Evolutionary conservation across 2,888 invertebrate genomes (phyloP).

Genomic region (Clitarchus hookeri): DNA sequence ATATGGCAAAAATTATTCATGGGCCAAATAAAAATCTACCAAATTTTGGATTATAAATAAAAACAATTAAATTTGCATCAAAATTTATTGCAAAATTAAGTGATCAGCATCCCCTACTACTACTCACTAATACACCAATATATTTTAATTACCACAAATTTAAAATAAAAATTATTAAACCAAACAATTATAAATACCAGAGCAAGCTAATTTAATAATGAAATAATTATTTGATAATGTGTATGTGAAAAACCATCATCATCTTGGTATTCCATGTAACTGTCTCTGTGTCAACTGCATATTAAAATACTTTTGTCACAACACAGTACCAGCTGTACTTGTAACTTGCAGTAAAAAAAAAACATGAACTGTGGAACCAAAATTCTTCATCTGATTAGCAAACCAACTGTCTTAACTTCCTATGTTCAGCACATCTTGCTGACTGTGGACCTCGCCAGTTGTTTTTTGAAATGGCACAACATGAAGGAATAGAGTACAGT

Average conservation of each 20-base stretch:
- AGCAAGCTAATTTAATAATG: background rate
- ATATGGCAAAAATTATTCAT: background rate
- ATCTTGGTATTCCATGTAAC: background rate
- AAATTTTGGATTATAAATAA: background rate
- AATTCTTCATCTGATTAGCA: no score
- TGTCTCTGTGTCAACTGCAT: background rate
- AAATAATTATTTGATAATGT: background rate
- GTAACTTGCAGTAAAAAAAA: background rate
- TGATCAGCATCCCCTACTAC: conserved; percentile 4
- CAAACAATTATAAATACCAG: background rate
- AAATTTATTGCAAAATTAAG: background rate
- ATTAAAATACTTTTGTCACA: background rate
- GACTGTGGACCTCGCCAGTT: no score
- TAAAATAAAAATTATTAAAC: background rate
- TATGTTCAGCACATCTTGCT: no score
- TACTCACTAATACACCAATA: background rate
- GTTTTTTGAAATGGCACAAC: no score
- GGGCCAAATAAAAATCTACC: background rate
- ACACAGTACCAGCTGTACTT: background rate
- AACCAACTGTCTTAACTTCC: no score
- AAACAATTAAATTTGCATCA: background rate
- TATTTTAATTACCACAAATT: background rate
- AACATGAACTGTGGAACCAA: background rate
- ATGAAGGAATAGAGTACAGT: no score
- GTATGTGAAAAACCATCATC: background rate